Evolutionary conservation across 2,797 vertebrate genomes (phyloP).

Genomic region (Amblyopsis hoosieri): DNA sequence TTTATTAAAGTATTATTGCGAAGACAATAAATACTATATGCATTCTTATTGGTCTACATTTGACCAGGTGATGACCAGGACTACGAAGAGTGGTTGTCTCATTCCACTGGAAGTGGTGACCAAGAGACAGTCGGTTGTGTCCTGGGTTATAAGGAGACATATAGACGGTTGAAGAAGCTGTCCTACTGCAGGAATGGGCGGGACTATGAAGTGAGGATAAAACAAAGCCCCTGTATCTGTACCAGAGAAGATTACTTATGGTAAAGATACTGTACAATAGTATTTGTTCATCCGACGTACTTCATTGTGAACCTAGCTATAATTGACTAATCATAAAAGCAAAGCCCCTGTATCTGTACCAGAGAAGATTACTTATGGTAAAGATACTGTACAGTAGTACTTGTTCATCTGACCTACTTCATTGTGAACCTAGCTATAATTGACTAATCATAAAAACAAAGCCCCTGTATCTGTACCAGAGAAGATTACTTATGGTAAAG

Average conservation of each 20-base stretch:
- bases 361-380: conserved; percentile 81
- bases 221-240: conserved; percentile 73
- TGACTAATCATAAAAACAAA: conserved; percentile 65
- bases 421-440: too few relatives aligned
- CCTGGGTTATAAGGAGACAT: conserved; percentile 79
- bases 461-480: conserved; percentile 73
- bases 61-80: conserved; percentile 70
- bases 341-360: conserved; percentile 75
- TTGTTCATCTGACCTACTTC: neutral
- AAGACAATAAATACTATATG: too few relatives aligned
- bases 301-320: too few relatives aligned
- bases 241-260: conserved; percentile 79
- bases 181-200: conserved; percentile 80
- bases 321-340: conserved; percentile 43
- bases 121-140: conserved; percentile 72
- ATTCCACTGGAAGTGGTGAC: conserved; percentile 49
- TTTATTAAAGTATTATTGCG: too few relatives aligned
- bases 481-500: conserved; percentile 80
- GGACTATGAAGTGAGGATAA: conserved; percentile 70
- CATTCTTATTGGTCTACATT: neutral
- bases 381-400: neutral
- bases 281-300: neutral
- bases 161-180: conserved; percentile 74
- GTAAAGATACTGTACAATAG: conserved; percentile 43
- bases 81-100: conserved; percentile 81